Base-by-base conservation (phyloP, 2,113 vertebrate species). In the Barnardius zonarius region DNA sequence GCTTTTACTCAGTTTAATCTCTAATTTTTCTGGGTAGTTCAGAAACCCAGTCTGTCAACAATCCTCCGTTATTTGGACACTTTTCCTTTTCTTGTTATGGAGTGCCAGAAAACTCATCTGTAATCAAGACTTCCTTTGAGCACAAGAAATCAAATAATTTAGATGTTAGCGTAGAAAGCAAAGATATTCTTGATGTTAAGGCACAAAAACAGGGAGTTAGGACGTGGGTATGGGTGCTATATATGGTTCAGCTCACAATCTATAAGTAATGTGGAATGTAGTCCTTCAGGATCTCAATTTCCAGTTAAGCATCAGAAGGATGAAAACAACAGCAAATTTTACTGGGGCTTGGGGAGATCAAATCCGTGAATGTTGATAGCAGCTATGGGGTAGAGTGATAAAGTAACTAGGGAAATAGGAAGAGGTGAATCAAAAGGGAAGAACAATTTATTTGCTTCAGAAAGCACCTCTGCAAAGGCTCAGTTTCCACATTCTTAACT, bases 41-140 rank as follows among this genome's bases (percentile, higher is more conserved):
- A 89, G 57, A 86, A 66, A 68, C 19, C 17, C 23, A 48, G 18
- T 25, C 87, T 80, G 67, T 87, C 81, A 87, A 76, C 35, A 91
- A 11, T 52, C 14, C 13, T 44, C 27, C 13, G 10, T 76, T 88
- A 86, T 72, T 92, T 75, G 51, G 37, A 86, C 33, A 24, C 68
- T 49, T 95, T 86, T 91, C 35, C 15, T 62, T 76, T 86, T 68
- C 70, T 76, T 82, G 12, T 39, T 83, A 69, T 22, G 23, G 41
- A 87, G 28, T 9, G 6, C 30, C 57, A 82, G 66, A 92, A 89
- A 90, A 33, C 41, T 70, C 44, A 80, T 79, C 31, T 18, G 62
- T 95, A 95, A 95, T 91, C 81, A 91, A 87, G 57, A 74, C 19
- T 83, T 12, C 52, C 74, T 92, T 7, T 83, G 54, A 94, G 70